Evolutionary conservation across 2,113 vertebrate genomes (phyloP).

Genomic region (Electrona antarctica): DNA sequence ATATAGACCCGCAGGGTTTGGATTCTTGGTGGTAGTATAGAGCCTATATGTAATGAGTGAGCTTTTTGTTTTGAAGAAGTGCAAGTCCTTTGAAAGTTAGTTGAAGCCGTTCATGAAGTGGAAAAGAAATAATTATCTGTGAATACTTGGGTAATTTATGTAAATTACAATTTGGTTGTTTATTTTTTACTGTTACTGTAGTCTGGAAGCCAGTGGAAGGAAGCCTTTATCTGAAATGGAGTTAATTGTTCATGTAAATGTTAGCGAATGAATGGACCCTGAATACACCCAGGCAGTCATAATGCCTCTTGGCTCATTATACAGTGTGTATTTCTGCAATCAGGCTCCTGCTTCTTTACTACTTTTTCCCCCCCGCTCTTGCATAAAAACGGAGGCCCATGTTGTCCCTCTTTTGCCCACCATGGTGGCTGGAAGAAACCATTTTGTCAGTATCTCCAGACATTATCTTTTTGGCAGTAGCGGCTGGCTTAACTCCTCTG

Average conservation of each 20-base stretch:
- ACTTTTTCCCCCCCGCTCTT: conserved; percentile 5
- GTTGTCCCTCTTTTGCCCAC: conserved; percentile 48
- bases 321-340: conserved; percentile 23
- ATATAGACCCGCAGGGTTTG: neutral
- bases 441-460: conserved; percentile 71
- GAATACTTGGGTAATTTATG: neutral
- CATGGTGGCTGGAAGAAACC: conserved; percentile 59
- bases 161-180: neutral
- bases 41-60: neutral
- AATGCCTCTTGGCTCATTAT: conserved; percentile 36
- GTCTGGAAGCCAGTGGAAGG: neutral
- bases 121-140: neutral
- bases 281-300: conserved; percentile 39
- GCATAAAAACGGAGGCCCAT: conserved; percentile 18
- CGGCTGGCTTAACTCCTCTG: conserved; percentile 67
- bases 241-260: conserved; percentile 20
- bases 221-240: conserved; percentile 2
- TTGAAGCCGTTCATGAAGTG: too few species aligned
- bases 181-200: neutral
- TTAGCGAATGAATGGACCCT: conserved; percentile 46
- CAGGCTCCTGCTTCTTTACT: neutral
- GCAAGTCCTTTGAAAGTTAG: neutral
- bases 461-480: conserved; percentile 76
- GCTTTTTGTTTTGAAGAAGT: neutral
- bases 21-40: neutral